Percentiles rank a stretch among this genome's conserved stretches.
phyloP scores from a whole-genome alignment of 2,888 invertebrate genomes.

The Polymixis flavicincta region DNA sequence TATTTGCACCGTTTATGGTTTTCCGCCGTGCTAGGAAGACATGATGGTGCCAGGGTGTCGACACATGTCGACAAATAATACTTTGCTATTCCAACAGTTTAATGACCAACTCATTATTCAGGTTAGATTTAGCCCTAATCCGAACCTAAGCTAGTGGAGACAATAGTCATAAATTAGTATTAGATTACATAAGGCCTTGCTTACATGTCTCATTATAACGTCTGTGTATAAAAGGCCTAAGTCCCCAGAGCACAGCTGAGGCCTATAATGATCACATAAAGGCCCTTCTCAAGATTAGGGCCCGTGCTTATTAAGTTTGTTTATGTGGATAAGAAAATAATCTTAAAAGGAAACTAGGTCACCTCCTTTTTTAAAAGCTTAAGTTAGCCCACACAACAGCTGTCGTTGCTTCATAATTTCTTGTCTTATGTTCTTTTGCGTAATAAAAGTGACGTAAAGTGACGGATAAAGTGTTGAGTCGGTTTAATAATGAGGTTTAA shows the following conservation, averaged over 20 bases:
- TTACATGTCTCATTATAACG: not conserved
- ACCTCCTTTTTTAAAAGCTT: not conserved
- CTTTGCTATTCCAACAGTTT: not conserved
- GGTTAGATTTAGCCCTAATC: not conserved
- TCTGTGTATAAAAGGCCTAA: constrained; percentile 4
- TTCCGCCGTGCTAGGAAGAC: no score
- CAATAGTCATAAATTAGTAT: constrained; percentile 27
- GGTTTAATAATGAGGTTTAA: not conserved
- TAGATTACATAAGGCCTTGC: constrained; percentile 34
- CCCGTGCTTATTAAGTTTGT: constrained; percentile 25
- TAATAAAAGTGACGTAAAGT: not conserved
- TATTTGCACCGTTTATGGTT: no score
- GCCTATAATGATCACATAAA: constrained; percentile 26
- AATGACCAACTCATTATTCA: not conserved
- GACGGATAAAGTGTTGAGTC: not conserved
- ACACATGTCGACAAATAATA: not conserved
- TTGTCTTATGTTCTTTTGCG: not conserved
- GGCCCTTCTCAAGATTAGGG: constrained; percentile 45
- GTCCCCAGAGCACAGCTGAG: constrained; percentile 12
- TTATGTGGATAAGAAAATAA: constrained; percentile 33
- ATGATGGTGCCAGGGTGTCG: no score
- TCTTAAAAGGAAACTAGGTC: constrained; percentile 18
- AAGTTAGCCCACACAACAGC: not conserved
- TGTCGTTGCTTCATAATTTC: not conserved
- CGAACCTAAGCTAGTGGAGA: not conserved